Percentiles rank a stretch among this genome's conserved stretches.
phyloP scores from a whole-genome alignment of 1,140 invertebrate genomes.

The Oncopeltus fasciatus region DNA sequence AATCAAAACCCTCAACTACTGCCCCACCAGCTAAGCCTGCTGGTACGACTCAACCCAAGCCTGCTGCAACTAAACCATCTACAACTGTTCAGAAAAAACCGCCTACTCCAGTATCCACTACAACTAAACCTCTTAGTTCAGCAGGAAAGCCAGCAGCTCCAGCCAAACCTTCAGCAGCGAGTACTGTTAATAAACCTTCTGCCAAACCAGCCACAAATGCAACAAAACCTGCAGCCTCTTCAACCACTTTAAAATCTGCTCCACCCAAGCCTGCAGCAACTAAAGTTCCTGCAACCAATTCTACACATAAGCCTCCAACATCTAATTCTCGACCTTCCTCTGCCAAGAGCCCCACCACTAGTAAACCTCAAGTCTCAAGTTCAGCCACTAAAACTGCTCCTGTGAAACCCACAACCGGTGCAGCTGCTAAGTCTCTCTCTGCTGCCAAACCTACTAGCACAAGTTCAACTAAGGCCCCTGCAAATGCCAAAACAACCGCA shows the following conservation, averaged over 20 bases:
- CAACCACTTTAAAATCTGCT: neutral
- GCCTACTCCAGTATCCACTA: neutral
- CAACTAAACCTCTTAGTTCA: neutral
- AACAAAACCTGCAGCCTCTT: neutral
- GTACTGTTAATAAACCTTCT: neutral
- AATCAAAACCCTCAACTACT: slow-evolving; percentile 4
- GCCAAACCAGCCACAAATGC: neutral
- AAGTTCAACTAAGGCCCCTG: neutral
- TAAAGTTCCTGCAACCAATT: neutral
- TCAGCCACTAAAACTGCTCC: neutral
- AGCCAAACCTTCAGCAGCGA: neutral
- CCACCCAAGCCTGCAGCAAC: neutral
- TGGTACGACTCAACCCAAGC: neutral
- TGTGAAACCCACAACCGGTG: neutral
- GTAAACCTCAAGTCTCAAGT: neutral
- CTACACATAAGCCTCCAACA: neutral
- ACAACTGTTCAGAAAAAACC: neutral
- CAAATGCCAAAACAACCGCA: neutral
- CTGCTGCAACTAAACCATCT: neutral
- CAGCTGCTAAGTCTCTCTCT: neutral
- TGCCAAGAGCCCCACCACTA: neutral
- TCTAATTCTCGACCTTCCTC: neutral
- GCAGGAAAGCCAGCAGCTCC: neutral
- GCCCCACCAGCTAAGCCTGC: slow-evolving; percentile 5
- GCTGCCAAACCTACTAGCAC: neutral